Evolutionary conservation across 1,140 invertebrate genomes (phyloP), one percentile per base, ranked within the genome.

Genomic region (Andrena cerasifolii): DNA sequence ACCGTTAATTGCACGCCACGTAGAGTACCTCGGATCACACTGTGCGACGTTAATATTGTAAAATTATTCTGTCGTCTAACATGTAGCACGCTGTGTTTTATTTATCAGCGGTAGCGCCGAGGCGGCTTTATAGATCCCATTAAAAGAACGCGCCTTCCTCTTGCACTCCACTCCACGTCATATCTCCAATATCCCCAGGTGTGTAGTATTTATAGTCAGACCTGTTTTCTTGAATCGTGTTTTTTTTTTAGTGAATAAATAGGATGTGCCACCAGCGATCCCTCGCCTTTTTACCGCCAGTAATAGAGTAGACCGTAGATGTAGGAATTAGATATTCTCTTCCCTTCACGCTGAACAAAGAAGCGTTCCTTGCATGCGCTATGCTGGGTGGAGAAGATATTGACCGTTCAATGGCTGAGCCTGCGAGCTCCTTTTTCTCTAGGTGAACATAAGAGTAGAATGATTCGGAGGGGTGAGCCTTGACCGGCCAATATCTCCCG

Each of bases 221-320:
- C 16, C 7, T 21, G 7, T n/a, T 12, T 3, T 43, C 14, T n/a
- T n/a, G 10, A 28, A 26, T 31, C 65, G 28, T 36, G 21, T 67
- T 21, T 12, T 40, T 31, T 33, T 65, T 74, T 47, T 58, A 68
- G 66, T 68, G 66, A 76, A 76, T 76, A 68, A 68, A 76, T 75
- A 51, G 21, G 28, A 58, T 36, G 5, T 28, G 24, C 61, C n/a
- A n/a, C n/a, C n/a, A 33, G 28, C 40, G 73, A 54, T 75, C 67
- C 51, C 63, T 67, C 51, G 47, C 51, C 53, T 47, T 58, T 24
- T 67, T 40, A 2, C 66, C 28, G 26, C 8, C 36, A 40, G 10
- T 40, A 40, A 40, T 40, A 40, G 10, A 40, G 36, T 40, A 10
- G 10, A 40, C 36, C 36, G 36, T 40, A 40, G 36, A 40, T 10